Conservation (phyloP, 2,888 invertebrate genomes). For the Drosophila sordidapex region DNA sequence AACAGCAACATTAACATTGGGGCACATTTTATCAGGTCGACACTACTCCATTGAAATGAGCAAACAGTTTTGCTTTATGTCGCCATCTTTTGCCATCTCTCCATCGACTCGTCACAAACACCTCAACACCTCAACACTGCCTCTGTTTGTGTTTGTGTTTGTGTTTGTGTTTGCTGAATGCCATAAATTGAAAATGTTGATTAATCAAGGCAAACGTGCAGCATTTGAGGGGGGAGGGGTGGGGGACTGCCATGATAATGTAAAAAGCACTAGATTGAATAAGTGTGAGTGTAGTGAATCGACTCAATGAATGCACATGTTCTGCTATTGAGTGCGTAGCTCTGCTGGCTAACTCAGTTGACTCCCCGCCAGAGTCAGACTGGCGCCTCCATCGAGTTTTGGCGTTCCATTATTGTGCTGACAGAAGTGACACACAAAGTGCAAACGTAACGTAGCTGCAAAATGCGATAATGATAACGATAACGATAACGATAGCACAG, state of each 20-base stretch:
- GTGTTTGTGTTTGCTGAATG: constrained; percentile 29
- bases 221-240: constrained; percentile 6
- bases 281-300: constrained; percentile 47
- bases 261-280: constrained; percentile 35
- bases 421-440: constrained; percentile 59
- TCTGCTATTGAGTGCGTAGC: background rate
- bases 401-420: constrained; percentile 61
- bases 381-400: constrained; percentile 5
- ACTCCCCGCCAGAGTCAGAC: background rate
- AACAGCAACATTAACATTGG: constrained; percentile 10
- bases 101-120: background rate
- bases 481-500: constrained; percentile 58
- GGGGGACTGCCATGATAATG: constrained; percentile 21
- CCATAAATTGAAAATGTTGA: constrained; percentile 79
- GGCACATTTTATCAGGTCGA: constrained; percentile 65
- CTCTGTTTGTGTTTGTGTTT: background rate
- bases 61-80: constrained; percentile 76
- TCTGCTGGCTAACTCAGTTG: constrained; percentile 1
- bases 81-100: constrained; percentile 32
- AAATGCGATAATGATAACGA: constrained; percentile 59
- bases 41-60: constrained; percentile 76
- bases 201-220: constrained; percentile 71
- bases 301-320: constrained; percentile 35
- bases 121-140: background rate
- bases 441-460: constrained; percentile 61